A percentile compares a stretch with the other conserved stretches of the same genome.
Evolutionary conservation across 2,888 invertebrate species (phyloP).

Genomic region (Nymphalis urticae): DNA sequence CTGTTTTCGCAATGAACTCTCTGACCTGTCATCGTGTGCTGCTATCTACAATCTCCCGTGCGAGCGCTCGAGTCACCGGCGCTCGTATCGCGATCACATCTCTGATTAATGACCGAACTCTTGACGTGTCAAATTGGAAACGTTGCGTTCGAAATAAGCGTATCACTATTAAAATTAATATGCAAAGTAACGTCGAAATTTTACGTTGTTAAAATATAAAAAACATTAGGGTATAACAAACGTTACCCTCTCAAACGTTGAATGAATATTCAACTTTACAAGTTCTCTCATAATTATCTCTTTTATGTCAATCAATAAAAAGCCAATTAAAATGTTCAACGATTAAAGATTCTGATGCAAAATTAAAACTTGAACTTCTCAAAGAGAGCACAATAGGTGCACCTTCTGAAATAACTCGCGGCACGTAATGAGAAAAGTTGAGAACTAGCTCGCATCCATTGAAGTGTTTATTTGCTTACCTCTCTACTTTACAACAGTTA

Average conservation of each 20-base stretch:
- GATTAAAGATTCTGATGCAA: background rate
- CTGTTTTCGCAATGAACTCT: no score
- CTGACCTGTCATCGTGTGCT: background rate
- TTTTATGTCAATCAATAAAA: no score
- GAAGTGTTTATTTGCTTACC: constrained; percentile 1
- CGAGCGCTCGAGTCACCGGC: background rate
- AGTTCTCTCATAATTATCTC: no score
- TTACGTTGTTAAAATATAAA: no score
- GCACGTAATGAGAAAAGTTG: constrained; percentile 19
- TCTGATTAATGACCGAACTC: constrained; percentile 17
- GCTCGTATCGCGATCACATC: background rate
- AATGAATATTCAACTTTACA: background rate
- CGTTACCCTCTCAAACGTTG: background rate
- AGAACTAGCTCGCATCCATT: background rate
- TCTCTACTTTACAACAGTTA: background rate
- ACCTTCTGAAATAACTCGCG: background rate
- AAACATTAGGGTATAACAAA: background rate
- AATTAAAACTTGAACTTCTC: background rate
- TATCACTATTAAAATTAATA: background rate
- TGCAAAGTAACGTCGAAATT: no score
- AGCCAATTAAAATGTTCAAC: background rate
- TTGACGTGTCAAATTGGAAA: constrained; percentile 16
- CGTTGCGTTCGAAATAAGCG: background rate
- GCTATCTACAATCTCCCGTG: background rate
- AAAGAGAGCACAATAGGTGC: background rate